Conservation (phyloP, 2,888 invertebrate genomes). For the Polia nebulosa region DNA sequence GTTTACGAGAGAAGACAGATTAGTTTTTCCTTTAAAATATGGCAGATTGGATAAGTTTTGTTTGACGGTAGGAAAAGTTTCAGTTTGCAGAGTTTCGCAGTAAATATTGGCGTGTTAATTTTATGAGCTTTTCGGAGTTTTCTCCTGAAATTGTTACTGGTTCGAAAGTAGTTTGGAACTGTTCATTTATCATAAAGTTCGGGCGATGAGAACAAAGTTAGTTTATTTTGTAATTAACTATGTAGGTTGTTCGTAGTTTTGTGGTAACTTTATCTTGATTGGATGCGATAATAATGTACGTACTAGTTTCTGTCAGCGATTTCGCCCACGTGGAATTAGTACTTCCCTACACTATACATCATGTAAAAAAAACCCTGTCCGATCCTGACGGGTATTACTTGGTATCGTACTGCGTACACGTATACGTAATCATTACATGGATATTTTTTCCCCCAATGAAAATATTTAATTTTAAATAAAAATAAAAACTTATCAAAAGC, state of each 20-base stretch:
- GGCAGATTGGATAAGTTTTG: slow-evolving; percentile 34
- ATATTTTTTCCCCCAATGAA: no score
- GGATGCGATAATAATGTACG: background rate
- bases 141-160: slow-evolving; percentile 4
- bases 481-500: no score
- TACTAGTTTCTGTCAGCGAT: no score
- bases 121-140: slow-evolving; percentile 25
- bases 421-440: no score
- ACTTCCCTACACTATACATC: background rate
- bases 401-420: no score
- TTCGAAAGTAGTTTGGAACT: slow-evolving; percentile 6
- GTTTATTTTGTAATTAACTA: slow-evolving; percentile 16
- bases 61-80: slow-evolving; percentile 23
- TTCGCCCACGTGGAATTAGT: no score
- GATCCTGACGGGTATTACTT: no score
- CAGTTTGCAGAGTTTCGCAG: background rate
- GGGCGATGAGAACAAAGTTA: slow-evolving; percentile 5
- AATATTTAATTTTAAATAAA: no score
- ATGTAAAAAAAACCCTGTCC: no score
- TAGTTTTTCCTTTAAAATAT: slow-evolving; percentile 31
- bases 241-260: background rate
- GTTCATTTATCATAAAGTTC: slow-evolving; percentile 37
- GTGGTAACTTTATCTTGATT: slow-evolving; percentile 1
- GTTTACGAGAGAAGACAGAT: slow-evolving; percentile 31
- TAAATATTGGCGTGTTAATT: slow-evolving; percentile 45